phyloP scores from a whole-genome alignment of 2,888 invertebrate species.

The Notodromas monacha region DNA sequence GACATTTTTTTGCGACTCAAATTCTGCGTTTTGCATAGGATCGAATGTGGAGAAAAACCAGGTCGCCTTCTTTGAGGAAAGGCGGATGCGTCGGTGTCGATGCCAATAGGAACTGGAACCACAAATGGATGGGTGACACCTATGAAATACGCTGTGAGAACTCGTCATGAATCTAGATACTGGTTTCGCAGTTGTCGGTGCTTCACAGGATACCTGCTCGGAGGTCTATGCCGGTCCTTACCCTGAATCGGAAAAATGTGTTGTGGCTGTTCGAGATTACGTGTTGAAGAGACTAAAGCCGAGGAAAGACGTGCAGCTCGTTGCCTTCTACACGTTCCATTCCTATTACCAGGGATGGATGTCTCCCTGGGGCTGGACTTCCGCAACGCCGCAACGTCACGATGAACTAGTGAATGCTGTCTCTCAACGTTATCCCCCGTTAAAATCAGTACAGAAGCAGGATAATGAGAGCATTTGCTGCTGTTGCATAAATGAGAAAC shows the following conservation, averaged over 20 bases:
- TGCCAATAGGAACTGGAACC: conserved; percentile 40
- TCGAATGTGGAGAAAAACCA: conserved; percentile 33
- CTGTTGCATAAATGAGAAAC: too few species aligned
- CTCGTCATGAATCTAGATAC: too few species aligned
- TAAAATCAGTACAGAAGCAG: too few species aligned
- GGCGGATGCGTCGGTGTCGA: conserved; percentile 31
- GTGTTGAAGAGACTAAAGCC: conserved; percentile 19
- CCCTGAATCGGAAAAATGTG: conserved; percentile 33
- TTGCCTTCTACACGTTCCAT: conserved; percentile 35
- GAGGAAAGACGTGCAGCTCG: conserved; percentile 18
- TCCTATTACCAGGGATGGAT: conserved; percentile 33
- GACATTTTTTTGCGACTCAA: too few species aligned
- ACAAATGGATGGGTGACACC: conserved; percentile 16
- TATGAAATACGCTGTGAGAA: too few species aligned
- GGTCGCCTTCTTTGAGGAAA: conserved; percentile 10
- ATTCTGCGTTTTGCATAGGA: too few species aligned
- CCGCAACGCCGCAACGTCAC: conserved; percentile 13
- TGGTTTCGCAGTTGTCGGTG: too few species aligned
- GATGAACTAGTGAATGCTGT: conserved; percentile 14
- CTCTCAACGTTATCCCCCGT: too few species aligned
- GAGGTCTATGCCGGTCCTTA: conserved; percentile 17
- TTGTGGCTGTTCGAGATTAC: conserved; percentile 28
- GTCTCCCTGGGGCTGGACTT: conserved; percentile 9
- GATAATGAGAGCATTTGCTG: too few species aligned
- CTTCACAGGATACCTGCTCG: conserved; percentile 16